These are phyloP conservation scores for human (Homo sapiens) DNA, from an alignment of 2,113 vertebrate genomes.

Conservation along the genomic window GRCh38 chr1:3125001-3125500, in stretches of 20 bases:
- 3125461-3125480: rapidly evolving
- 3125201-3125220: background rate
- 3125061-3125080: background rate
- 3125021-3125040: background rate
- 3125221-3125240: rapidly evolving
- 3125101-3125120: background rate
- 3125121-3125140: rapidly evolving
- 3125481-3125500: background rate
- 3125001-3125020: rapidly evolving
- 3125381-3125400: background rate
- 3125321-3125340: rapidly evolving
- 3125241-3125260: background rate
- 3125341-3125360: background rate
- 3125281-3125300: background rate
- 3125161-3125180: rapidly evolving
- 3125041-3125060: background rate
- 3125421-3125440: background rate
- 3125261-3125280: rapidly evolving
- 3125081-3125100: background rate
- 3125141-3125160: background rate
- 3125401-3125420: background rate
- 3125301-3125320: rapidly evolving
- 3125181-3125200: background rate
- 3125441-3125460: background rate
- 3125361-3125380: rapidly evolving